Percentiles rank a stretch among this genome's conserved stretches.
Evolutionary conservation across 1,140 invertebrate species (phyloP).

Genomic region (Pararge aegeria): DNA sequence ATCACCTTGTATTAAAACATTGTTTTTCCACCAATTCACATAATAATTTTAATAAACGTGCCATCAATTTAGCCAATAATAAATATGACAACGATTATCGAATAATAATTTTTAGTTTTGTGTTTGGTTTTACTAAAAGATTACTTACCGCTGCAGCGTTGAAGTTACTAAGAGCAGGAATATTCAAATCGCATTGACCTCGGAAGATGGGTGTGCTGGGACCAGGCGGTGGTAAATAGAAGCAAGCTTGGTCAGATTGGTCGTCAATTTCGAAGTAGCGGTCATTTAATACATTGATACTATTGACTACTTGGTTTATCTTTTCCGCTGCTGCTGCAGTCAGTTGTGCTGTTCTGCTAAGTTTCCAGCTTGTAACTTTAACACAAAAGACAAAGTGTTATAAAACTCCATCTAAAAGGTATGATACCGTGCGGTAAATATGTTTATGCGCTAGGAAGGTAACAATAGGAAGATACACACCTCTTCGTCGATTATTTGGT

Average conservation of each 20-base stretch:
- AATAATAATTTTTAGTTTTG: too few relatives aligned
- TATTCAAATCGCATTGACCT: conserved; percentile 45
- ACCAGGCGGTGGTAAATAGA: conserved; percentile 48
- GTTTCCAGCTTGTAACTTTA: conserved; percentile 62
- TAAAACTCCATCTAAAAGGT: background rate
- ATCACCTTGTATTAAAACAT: too few relatives aligned
- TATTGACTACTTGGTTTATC: conserved; percentile 42
- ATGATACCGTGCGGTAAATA: too few relatives aligned
- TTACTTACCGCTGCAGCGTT: conserved; percentile 37
- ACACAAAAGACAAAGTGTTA: background rate
- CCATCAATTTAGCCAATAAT: too few relatives aligned
- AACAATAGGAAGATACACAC: conserved; percentile 31
- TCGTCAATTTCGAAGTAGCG: conserved; percentile 40
- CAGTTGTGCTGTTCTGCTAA: conserved; percentile 44
- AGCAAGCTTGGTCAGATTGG: conserved; percentile 45
- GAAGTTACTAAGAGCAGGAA: conserved; percentile 44
- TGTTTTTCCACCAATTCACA: too few relatives aligned
- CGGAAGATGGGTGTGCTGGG: conserved; percentile 36
- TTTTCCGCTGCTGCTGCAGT: conserved; percentile 22
- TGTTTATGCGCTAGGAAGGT: too few relatives aligned
- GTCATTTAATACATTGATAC: conserved; percentile 48
- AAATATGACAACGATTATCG: too few relatives aligned
- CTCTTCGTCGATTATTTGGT: conserved; percentile 37
- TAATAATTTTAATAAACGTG: too few relatives aligned
- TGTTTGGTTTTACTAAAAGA: background rate